Evolutionary conservation across 1,140 invertebrate species (phyloP).

Genomic region (Nasonia giraulti): DNA sequence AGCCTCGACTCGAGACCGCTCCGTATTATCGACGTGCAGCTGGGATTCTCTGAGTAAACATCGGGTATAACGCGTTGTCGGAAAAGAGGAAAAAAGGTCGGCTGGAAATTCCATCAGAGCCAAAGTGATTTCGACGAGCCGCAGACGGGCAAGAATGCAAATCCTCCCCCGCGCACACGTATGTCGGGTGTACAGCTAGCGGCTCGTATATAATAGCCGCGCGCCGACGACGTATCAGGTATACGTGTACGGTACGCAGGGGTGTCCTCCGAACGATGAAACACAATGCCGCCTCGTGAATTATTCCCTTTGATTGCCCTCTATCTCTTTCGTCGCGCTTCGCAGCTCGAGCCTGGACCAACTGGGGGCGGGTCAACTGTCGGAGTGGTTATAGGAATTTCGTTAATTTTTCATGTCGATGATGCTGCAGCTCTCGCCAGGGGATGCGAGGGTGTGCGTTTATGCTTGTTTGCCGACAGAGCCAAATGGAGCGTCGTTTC

Average conservation of each 20-base stretch:
- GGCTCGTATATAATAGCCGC: constrained; percentile 51
- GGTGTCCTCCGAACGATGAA: constrained; percentile 1
- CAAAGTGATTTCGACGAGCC: constrained; percentile 7
- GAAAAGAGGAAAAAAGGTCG: no score
- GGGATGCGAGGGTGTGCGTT: background rate
- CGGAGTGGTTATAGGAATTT: constrained; percentile 17
- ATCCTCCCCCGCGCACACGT: background rate
- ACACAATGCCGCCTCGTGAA: constrained; percentile 68
- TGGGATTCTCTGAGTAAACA: background rate
- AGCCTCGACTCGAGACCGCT: background rate
- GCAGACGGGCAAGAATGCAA: background rate
- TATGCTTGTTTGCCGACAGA: constrained; percentile 16
- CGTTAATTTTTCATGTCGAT: constrained; percentile 37
- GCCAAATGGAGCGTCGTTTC: constrained; percentile 7
- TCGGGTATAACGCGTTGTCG: background rate
- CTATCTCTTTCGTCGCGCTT: constrained; percentile 67
- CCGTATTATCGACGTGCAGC: background rate
- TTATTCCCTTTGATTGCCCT: constrained; percentile 71
- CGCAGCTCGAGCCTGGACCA: constrained; percentile 48
- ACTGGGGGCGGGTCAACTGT: constrained; percentile 10
- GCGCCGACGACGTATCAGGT: constrained; percentile 42
- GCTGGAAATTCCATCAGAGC: background rate
- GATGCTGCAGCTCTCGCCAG: background rate
- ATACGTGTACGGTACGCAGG: background rate
- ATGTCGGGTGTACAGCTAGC: background rate